Percentiles rank a stretch among this genome's conserved stretches.
These are phyloP conservation scores for Acromyrmex charruanus DNA, from an alignment of 1,140 invertebrate species.

Conservation along the genomic window DNA sequence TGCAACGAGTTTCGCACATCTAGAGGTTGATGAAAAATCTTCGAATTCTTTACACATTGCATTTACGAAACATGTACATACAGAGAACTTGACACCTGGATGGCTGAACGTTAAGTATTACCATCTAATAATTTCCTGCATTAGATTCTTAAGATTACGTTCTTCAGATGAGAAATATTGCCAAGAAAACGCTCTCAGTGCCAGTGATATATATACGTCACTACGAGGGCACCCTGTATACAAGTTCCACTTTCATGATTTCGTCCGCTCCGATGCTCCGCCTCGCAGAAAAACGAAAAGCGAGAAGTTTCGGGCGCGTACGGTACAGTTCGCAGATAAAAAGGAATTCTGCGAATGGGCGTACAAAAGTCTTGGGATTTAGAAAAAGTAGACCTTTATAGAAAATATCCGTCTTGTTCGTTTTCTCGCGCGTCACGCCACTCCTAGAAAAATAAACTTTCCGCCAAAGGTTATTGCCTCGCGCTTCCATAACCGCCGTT, in stretches of 20 bases:
- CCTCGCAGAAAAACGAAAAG: slow-evolving; percentile 50
- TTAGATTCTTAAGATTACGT: slow-evolving; percentile 25
- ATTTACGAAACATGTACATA: slow-evolving; percentile 27
- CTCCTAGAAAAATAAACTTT: slow-evolving; percentile 60
- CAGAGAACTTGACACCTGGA: slow-evolving; percentile 31
- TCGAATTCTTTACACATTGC: not conserved
- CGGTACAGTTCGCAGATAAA: not conserved
- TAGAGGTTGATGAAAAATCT: slow-evolving; percentile 39
- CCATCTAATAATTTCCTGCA: slow-evolving; percentile 3
- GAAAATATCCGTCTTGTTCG: slow-evolving; percentile 49
- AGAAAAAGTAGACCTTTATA: slow-evolving; percentile 54
- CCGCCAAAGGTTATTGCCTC: slow-evolving; percentile 63
- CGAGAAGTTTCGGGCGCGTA: slow-evolving; percentile 34
- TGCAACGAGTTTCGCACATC: slow-evolving; percentile 33
- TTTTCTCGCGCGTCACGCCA: slow-evolving; percentile 42
- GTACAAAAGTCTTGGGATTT: slow-evolving; percentile 54
- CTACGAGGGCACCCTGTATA: slow-evolving; percentile 22
- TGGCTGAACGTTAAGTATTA: slow-evolving; percentile 22
- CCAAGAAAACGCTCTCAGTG: slow-evolving; percentile 37
- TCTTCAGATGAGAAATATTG: slow-evolving; percentile 1
- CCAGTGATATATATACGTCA: slow-evolving; percentile 30
- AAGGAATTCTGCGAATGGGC: slow-evolving; percentile 28
- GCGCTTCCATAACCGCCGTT: slow-evolving; percentile 56
- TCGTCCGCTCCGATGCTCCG: slow-evolving; percentile 5
- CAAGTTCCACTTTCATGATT: slow-evolving; percentile 36